Percentiles rank a stretch among this genome's conserved stretches.
Evolutionary conservation across 2,888 invertebrate species (phyloP).

Genomic region (Himalopsyche kuldschensis): DNA sequence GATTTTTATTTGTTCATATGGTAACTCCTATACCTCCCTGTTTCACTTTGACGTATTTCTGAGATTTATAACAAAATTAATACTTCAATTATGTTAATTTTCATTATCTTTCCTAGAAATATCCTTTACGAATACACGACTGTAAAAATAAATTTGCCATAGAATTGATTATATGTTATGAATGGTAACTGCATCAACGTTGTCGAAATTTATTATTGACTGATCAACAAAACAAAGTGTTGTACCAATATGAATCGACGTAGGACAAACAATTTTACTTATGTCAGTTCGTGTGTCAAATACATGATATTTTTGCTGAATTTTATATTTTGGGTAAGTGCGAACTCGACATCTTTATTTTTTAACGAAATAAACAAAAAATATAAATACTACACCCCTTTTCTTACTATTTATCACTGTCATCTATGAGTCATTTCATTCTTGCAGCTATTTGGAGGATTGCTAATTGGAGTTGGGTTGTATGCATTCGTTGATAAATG

Average conservation of each 20-base stretch:
- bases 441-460: slow-evolving; percentile 82
- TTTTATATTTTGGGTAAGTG: slow-evolving; percentile 86
- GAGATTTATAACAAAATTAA: background rate
- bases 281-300: slow-evolving; percentile 85
- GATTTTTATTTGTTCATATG: background rate
- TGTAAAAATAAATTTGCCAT: background rate
- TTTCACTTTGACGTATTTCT: slow-evolving; percentile 12
- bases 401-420: slow-evolving; percentile 5
- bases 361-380: background rate
- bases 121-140: background rate
- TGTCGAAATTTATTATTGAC: background rate
- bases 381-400: slow-evolving; percentile 15
- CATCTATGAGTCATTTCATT: slow-evolving; percentile 41
- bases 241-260: slow-evolving; percentile 61
- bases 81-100: slow-evolving; percentile 26
- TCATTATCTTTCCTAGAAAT: slow-evolving; percentile 3
- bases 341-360: background rate
- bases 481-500: slow-evolving; percentile 94
- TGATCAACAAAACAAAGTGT: slow-evolving; percentile 4
- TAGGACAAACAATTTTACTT: slow-evolving; percentile 72
- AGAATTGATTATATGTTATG: background rate
- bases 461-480: slow-evolving; percentile 82
- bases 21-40: background rate
- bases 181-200: background rate
- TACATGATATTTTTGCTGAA: slow-evolving; percentile 88